Evolutionary conservation across 1,140 invertebrate genomes (phyloP).

Genomic region (Brachionus asplanchnoidis): DNA sequence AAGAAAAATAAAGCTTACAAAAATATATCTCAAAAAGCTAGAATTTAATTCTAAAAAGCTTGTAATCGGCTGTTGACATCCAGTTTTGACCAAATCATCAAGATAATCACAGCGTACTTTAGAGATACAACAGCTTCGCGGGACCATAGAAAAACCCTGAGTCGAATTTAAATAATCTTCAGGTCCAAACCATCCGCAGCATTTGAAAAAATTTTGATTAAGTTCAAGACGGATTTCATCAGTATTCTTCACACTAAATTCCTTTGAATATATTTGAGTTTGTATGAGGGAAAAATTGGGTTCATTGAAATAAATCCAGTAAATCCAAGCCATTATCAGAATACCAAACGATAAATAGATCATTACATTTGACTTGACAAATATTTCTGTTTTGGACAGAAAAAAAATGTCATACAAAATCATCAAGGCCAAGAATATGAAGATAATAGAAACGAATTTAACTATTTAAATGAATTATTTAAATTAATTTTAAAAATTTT

Average conservation of each 20-base stretch:
- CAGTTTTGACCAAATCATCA: not conserved
- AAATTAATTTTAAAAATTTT: not conserved
- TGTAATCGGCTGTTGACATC: not conserved
- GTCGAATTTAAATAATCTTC: not conserved
- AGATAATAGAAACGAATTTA: not conserved
- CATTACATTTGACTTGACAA: not conserved
- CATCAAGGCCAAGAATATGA: not conserved
- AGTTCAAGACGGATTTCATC: not conserved
- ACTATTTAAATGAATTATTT: not conserved
- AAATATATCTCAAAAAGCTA: not conserved
- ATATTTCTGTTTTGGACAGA: not conserved
- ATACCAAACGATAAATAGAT: not conserved
- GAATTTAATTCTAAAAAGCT: not conserved
- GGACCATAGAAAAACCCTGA: not conserved
- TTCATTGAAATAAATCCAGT: not conserved
- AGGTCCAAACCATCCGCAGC: not conserved
- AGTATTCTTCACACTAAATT: not conserved
- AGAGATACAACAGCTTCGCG: not conserved
- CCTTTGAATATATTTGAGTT: not conserved
- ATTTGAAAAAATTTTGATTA: not conserved
- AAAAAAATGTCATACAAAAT: not conserved
- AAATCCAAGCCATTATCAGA: not conserved
- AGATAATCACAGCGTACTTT: not conserved
- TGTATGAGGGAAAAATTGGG: not conserved
- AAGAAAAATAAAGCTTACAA: not conserved